phyloP scores from a whole-genome alignment of 2,113 vertebrate species.

The Gnathonemus echidnorhynchus region DNA sequence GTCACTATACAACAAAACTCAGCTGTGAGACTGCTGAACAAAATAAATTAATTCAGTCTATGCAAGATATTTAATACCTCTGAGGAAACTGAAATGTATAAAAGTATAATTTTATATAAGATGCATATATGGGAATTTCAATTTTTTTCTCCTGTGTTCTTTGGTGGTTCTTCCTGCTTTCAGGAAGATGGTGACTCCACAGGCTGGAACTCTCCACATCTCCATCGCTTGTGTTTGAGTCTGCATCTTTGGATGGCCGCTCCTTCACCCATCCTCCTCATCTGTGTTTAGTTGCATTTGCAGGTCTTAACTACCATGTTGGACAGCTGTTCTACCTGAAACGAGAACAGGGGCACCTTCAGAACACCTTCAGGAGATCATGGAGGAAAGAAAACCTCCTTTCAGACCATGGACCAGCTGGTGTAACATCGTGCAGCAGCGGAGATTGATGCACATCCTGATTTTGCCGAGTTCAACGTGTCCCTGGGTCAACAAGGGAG shows the following conservation, averaged over 20 bases:
- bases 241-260: neutral
- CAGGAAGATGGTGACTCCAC: neutral
- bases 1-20: neutral
- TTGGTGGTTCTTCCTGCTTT: neutral
- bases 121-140: slow-evolving; percentile 21
- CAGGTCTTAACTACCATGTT: slow-evolving; percentile 85
- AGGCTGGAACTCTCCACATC: neutral
- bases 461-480: neutral
- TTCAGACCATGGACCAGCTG: neutral
- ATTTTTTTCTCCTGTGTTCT: neutral
- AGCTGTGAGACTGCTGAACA: slow-evolving; percentile 26
- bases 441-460: neutral
- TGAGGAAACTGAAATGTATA: slow-evolving; percentile 29
- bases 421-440: neutral
- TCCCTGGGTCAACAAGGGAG: neutral
- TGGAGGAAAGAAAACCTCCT: neutral
- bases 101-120: slow-evolving; percentile 28
- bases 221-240: neutral
- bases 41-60: slow-evolving; percentile 58
- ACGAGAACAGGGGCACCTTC: neutral
- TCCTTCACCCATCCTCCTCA: slow-evolving; percentile 6
- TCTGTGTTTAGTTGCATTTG: slow-evolving; percentile 73
- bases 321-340: slow-evolving; percentile 77
- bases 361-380: neutral
- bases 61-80: slow-evolving; percentile 20